Conservation (phyloP, 2,797 vertebrate species). For the Orientallactaga sibirica region DNA sequence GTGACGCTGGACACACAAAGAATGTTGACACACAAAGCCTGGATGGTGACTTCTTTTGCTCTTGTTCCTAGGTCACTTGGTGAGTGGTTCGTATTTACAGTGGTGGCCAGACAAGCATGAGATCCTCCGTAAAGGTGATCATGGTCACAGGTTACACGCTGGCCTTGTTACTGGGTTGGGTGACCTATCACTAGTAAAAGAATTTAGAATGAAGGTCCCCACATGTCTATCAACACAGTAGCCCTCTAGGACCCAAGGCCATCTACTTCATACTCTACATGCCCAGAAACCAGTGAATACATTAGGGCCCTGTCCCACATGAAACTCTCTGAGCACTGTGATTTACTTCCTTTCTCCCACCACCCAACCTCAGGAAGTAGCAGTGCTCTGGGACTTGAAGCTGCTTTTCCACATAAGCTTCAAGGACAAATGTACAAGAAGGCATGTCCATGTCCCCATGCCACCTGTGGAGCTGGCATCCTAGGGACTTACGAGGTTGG, state of each 20-base stretch:
- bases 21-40: background rate
- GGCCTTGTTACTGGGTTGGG: background rate
- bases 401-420: background rate
- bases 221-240: background rate
- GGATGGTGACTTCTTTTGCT: background rate
- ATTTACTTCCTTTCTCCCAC: background rate
- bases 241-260: background rate
- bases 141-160: background rate
- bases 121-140: background rate
- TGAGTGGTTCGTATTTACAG: background rate
- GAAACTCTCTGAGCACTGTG: background rate
- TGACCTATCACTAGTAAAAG: background rate
- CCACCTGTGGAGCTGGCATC: background rate
- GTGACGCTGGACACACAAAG: background rate
- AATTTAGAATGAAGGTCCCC: too few relatives aligned
- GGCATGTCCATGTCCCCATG: background rate
- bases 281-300: background rate
- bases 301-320: background rate
- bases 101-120: background rate
- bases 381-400: background rate
- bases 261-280: background rate
- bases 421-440: background rate
- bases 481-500: background rate
- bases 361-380: background rate
- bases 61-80: background rate